Evolutionary conservation across 2,113 vertebrate genomes (phyloP), one percentile per base, ranked within the genome.

Genomic region (Onychostoma macrolepis): DNA sequence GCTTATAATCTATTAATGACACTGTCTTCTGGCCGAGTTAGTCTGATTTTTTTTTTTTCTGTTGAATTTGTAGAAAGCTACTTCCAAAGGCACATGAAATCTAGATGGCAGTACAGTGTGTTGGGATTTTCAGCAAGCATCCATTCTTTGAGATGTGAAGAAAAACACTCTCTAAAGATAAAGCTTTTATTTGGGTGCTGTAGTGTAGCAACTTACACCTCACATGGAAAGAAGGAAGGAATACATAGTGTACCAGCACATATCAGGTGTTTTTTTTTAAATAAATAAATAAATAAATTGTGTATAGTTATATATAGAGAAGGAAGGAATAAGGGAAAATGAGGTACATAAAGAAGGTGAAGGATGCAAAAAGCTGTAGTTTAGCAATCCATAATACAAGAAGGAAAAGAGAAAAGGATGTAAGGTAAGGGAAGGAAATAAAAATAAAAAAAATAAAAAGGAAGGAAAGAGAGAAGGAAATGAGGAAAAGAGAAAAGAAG

Each of bases 1-100:
- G 19, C 80, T 83, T 6, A 71, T 83, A 19, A 30, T 67, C 41
- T 69, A 36, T 65, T 65, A 69, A 83, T 45, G 61, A 82, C 13
- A 45, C 26, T 82, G 80, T 65, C 41, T 82, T 45, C 17, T 63
- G 1, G 4, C 38, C 10, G 24, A 26, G 13, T 56, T 56, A 56
- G 56, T 80, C 36, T 17, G 79, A 61, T 43, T 12, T 61, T 61
- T 56, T 30, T 69, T 67, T 19, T 33, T 69, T 30, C 19, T 50
- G 8, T 78, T 56, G 17, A 33, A 50, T 50, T 77, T 76, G 50
- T 53, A 28, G 17, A 12, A 80, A 80, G 21, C 12, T 41, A 58
- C 50, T 33, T 12, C 11, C 24, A 13, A 80, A 80, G 21, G 10
- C 12, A 36, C 10, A 30, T 19, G 24, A 78, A 28, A 26, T 50